Evolutionary conservation across 2,888 invertebrate species (phyloP).

Genomic region (Dryobotodes eremita): DNA sequence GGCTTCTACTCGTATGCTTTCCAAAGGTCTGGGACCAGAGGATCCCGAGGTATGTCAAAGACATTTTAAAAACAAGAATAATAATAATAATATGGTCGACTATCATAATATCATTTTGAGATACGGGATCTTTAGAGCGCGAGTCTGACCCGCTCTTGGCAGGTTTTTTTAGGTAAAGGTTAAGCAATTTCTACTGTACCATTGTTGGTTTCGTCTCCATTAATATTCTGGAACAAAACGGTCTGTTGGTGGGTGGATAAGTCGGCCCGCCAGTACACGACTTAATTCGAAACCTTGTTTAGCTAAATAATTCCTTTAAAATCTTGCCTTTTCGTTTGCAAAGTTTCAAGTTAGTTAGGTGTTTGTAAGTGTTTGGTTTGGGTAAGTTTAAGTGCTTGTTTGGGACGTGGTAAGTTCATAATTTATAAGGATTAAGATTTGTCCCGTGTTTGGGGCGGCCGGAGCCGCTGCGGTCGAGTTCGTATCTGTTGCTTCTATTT

Average conservation of each 20-base stretch:
- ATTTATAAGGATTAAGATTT: slow-evolving; percentile 52
- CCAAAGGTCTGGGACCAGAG: too few relatives aligned
- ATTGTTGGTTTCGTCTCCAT: slow-evolving; percentile 42
- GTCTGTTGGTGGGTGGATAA: slow-evolving; percentile 19
- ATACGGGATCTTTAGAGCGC: too few relatives aligned
- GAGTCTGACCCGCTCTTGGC: not conserved
- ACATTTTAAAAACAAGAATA: too few relatives aligned
- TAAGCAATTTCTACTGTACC: slow-evolving; percentile 13
- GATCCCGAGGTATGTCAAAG: too few relatives aligned
- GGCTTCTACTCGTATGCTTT: too few relatives aligned
- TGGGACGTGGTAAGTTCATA: slow-evolving; percentile 41
- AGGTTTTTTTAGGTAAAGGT: slow-evolving; percentile 24
- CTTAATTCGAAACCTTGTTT: slow-evolving; percentile 37
- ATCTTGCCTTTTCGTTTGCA: slow-evolving; percentile 52
- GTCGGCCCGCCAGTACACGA: slow-evolving; percentile 15
- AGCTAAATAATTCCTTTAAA: slow-evolving; percentile 59
- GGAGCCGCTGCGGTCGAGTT: slow-evolving; percentile 29
- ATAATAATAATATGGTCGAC: not conserved
- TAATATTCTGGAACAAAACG: slow-evolving; percentile 48
- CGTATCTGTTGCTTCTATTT: slow-evolving; percentile 42
- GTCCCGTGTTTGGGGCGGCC: slow-evolving; percentile 18
- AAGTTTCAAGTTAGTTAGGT: slow-evolving; percentile 47
- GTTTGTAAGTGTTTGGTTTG: slow-evolving; percentile 43
- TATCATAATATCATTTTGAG: not conserved
- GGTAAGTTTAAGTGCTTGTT: slow-evolving; percentile 51